Evolutionary conservation across 64 coral and sea anemone species (phyloP), one percentile per base, ranked within the genome.

Genomic region (Trachythela sp.): DNA sequence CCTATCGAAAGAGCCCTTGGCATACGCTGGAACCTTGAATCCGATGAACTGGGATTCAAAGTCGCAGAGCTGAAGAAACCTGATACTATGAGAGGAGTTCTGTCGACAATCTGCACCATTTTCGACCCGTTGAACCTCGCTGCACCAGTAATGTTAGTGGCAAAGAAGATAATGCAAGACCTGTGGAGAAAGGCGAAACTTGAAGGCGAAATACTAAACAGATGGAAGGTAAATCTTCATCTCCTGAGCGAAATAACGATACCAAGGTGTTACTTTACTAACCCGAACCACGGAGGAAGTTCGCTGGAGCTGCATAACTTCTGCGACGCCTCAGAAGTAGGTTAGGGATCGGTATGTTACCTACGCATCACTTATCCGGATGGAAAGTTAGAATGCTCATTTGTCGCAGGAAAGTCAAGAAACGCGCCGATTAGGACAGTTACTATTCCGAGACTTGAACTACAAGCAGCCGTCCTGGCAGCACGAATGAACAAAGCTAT

Each of bases 51-150:
- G 20, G 15, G 75, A 15, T 80, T 80, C 32, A 35, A 80, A 36
- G 33, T 80, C 13, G 13, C 20, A 37, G 15, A 30, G 0, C 0
- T 30, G 27, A 20, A 80, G 20, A 80, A 80, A 30, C 75, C 75
- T 37, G 33, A 80, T 22, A 80, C 75, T 4, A 80, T 80, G 75
- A 80, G 75, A 80, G 75, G 75, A 29, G 33, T 80, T 34, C 75
- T 80, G 15, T 80, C 75, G 4, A 29, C 20, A 6, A 20, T 80
- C 0, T 30, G 20, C 20, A 29, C 75, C 13, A 29, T 80, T 39
- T 80, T 29, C 75, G 75, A 80, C 30, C 75, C 75, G 0, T 18
- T 37, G 9, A 30, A 30, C 8, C 2, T 80, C 75, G 4, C 75
- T 2, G 75, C 75, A 20, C 75, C 75, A 0, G 75, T 80, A 29